These are phyloP conservation scores for Mesocricetus auratus DNA, from an alignment of 2,113 vertebrate species.

Conservation along the genomic window DNA sequence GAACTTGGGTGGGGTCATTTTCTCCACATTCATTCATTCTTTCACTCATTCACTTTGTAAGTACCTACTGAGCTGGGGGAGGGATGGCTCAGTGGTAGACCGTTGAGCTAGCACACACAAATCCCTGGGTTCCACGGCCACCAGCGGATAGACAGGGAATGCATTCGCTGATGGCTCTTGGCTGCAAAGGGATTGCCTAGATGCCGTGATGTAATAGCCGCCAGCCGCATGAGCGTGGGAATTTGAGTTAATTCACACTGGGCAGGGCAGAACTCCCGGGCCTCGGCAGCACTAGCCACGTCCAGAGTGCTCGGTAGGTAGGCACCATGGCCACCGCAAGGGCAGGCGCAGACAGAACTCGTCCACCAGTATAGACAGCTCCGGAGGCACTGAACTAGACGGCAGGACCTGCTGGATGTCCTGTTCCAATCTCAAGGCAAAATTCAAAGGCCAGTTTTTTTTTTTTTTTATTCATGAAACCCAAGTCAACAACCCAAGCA, in stretches of 20 bases:
- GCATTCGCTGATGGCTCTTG: background rate
- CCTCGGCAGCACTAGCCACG: no score
- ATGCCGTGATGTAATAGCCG: background rate
- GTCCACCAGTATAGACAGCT: rapidly evolving
- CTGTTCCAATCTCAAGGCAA: background rate
- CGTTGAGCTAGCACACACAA: background rate
- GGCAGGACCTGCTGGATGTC: background rate
- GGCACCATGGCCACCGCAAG: rapidly evolving
- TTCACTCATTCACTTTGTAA: background rate
- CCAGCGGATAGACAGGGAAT: background rate
- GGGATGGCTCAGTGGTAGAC: background rate
- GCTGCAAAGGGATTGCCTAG: background rate
- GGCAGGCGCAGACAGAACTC: background rate
- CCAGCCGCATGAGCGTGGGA: background rate
- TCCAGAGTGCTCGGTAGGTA: background rate
- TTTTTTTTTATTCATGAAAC: background rate
- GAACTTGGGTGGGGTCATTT: background rate
- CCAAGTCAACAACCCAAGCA: background rate
- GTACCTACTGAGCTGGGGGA: background rate
- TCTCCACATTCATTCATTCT: background rate
- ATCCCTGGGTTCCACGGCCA: no score
- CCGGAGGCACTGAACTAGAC: rapidly evolving
- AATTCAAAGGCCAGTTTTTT: background rate
- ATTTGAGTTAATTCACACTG: background rate
- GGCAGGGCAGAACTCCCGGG: background rate